Conservation (phyloP, 1,140 invertebrate species). For the Pseudomyrmex concolor region DNA sequence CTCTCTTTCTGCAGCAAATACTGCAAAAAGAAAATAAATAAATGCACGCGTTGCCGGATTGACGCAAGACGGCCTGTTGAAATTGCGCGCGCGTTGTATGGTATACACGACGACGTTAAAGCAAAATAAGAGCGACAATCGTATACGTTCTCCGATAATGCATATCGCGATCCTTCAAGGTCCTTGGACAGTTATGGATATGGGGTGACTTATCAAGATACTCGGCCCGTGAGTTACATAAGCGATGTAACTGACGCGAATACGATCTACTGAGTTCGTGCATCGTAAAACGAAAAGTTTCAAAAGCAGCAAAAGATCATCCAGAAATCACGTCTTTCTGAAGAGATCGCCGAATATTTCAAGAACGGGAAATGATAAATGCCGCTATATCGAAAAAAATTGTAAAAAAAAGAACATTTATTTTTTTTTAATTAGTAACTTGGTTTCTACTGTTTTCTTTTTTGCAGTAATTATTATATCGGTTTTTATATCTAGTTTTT, state of each 20-base stretch:
- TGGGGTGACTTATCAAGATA: conserved; percentile 23
- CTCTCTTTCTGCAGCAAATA: neutral
- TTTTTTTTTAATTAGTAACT: too few species aligned
- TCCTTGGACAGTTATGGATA: conserved; percentile 26
- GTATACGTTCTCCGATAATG: conserved; percentile 58
- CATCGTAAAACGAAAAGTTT: neutral
- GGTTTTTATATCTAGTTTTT: too few species aligned
- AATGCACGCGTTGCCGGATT: conserved; percentile 24
- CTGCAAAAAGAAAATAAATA: conserved; percentile 7
- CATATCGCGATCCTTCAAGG: conserved; percentile 50
- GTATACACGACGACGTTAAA: conserved; percentile 13
- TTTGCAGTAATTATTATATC: too few species aligned
- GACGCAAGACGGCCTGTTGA: conserved; percentile 27
- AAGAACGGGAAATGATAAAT: too few species aligned
- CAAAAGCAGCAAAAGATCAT: neutral
- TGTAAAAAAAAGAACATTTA: too few species aligned
- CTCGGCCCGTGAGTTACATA: conserved; percentile 19
- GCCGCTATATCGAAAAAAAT: too few species aligned
- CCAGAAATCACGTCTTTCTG: too few species aligned
- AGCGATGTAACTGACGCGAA: conserved; percentile 13
- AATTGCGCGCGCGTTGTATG: neutral
- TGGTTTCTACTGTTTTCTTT: too few species aligned
- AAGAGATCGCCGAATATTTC: too few species aligned
- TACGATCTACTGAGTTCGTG: neutral
- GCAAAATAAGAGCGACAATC: conserved; percentile 59